Evolutionary conservation across 2,113 vertebrate species (phyloP), one percentile per base, ranked within the genome.

Genomic region (Pelobates fuscus): DNA sequence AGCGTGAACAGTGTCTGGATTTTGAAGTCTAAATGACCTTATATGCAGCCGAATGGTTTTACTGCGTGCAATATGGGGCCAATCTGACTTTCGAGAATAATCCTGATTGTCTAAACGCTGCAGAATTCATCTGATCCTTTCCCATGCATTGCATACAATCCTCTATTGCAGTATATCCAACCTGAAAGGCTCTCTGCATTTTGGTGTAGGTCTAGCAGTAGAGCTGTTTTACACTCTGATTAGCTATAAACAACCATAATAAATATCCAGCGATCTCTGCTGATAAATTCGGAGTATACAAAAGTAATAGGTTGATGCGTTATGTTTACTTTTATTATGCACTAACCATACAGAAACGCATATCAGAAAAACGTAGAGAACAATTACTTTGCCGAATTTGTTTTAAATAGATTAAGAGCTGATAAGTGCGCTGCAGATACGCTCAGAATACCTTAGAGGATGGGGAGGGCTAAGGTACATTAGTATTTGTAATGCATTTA

Each of bases 351-450:
- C 63, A 46, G 52, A 67, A 75, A 75, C 67, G 67, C 61, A 72
- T 72, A 72, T 63, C 70, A 49, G 70, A n/a, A 63, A 72, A 72
- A 72, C 52, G 70, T 52, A 52, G 58, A 76, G 46, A 72, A 72
- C 70, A 63, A 72, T 72, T 63, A 63, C 70, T 52, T 72, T 62
- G 70, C 32, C 26, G 60, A 61, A 57, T 72, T 72, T 62, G 59
- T 52, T 72, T 71, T 63, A 63, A 72, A 62, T 25, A 72, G 70
- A 72, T 62, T 62, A 72, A 41, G 30, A 41, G 20, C 43, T 61
- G 69, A 57, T 27, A 70, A 70, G 44, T 62, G 46, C 30, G 70
- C 12, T 61, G 29, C 43, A 72, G 63, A 61, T 43, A 32, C 62
- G 58, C 25, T 29, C 26, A 24, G 58, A 49, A 52, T 60, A 15